Conservation (phyloP, 2,888 invertebrate genomes). For the Plagodis dolabraria region DNA sequence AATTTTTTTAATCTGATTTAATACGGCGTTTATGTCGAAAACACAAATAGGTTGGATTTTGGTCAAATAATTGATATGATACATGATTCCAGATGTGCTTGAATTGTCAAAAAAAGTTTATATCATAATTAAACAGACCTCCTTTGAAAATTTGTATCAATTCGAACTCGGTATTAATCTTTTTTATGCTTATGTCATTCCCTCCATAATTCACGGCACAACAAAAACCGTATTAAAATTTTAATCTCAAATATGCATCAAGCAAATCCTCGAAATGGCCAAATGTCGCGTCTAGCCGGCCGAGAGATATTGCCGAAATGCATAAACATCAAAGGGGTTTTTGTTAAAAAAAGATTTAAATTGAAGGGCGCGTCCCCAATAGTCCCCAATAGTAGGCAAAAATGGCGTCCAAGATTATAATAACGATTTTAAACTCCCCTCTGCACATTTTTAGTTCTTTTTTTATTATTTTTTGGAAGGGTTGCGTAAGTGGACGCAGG, state of each 20-base stretch:
- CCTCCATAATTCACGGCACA: background rate
- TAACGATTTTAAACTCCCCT: conserved; percentile 84
- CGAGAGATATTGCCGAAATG: conserved; percentile 81
- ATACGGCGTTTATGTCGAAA: no score
- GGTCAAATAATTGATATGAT: no score
- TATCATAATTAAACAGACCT: no score
- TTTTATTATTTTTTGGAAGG: conserved; percentile 60
- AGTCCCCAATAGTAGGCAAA: conserved; percentile 53
- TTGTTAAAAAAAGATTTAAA: conserved; percentile 77
- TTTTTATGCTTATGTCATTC: no score
- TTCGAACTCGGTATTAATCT: no score
- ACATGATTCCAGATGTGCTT: no score
- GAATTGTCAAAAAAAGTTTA: no score
- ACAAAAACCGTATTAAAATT: conserved; percentile 55
- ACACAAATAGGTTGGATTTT: no score
- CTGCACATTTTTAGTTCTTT: conserved; percentile 64
- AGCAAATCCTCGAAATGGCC: conserved; percentile 75
- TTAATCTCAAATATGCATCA: conserved; percentile 82
- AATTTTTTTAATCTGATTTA: no score
- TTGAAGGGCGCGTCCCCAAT: conserved; percentile 80
- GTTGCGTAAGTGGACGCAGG: conserved; percentile 79
- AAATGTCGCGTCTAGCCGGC: conserved; percentile 76
- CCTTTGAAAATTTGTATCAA: no score
- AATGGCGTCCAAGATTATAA: conserved; percentile 84
- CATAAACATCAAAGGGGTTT: conserved; percentile 84